These are phyloP conservation scores for Anoura caudifer DNA, from an alignment of 2,113 vertebrate species.

Conservation along the genomic window DNA sequence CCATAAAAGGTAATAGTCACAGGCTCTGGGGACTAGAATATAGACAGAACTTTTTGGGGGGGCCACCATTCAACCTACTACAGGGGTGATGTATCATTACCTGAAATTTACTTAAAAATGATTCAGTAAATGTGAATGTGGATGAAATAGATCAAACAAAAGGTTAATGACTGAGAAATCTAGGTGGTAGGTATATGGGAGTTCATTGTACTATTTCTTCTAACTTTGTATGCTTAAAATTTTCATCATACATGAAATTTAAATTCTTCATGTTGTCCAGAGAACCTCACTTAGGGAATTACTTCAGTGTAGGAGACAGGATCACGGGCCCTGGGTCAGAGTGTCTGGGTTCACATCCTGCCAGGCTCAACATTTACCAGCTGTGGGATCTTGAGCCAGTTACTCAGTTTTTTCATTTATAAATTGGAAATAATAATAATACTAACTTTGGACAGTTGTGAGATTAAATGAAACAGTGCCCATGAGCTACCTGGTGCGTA, in stretches of 20 bases:
- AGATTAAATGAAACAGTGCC: background rate
- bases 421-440: background rate
- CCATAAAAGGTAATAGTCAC: background rate
- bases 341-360: background rate
- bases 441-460: background rate
- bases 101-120: constrained; percentile 5
- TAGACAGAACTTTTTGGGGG: background rate
- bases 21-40: background rate
- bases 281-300: background rate
- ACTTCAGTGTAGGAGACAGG: background rate
- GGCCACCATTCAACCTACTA: background rate
- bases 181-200: background rate
- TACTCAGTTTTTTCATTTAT: background rate
- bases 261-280: background rate
- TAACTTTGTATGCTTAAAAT: background rate
- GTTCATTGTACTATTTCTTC: background rate
- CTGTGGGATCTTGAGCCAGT: background rate
- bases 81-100: background rate
- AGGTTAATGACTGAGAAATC: background rate
- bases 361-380: background rate
- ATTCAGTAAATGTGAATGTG: constrained; percentile 16
- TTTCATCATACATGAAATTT: background rate
- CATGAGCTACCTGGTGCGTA: background rate
- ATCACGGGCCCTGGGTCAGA: background rate
- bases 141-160: background rate